Evolutionary conservation across 2,888 invertebrate species (phyloP), one percentile per base, ranked within the genome.

Genomic region (Synanthedon vespiformis): DNA sequence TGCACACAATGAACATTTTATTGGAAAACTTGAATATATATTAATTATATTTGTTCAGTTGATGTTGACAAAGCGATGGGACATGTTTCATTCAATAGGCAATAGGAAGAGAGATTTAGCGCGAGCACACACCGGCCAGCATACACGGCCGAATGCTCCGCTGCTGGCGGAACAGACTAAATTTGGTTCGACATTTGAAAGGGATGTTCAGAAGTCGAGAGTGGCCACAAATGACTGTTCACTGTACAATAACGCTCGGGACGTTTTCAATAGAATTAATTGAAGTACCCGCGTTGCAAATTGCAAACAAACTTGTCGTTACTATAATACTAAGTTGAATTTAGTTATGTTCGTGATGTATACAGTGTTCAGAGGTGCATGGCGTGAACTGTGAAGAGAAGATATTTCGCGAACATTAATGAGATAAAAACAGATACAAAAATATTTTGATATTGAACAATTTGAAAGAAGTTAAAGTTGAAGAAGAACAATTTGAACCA

Each of bases 101-200:
- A 61, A 64, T 34, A 34, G 34, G 34, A 2, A 34, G 1, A 34
- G 34, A 34, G 34, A 64, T 67, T 62, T 58, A 53, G 58, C 40
- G 48, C 54, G 53, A 52, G 40, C 50, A 44, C 44, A 49, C n/a
- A 16, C 44, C 34, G 40, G 51, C 47, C 53, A 40, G 50, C 18
- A 54, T 53, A 55, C 57, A 55, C 49, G 54, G 52, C 14, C 53
- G 48, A 54, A 58, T 64, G 62, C 64, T 67, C 67, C 63, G 68
- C 67, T 57, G 58, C 68, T 57, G 58, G 50, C 50, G 51, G 14
- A 56, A 54, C 54, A 53, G 55, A 58, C 58, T 57, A 54, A 61
- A 61, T 59, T 54, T 51, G 57, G 53, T 59, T 52, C 54, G 50
- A 56, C 55, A 57, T 60, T 58, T 58, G 54, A 57, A 49, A 55